Evolutionary conservation across 2,113 vertebrate genomes (phyloP).

Genomic region (Cepphus grylle): DNA sequence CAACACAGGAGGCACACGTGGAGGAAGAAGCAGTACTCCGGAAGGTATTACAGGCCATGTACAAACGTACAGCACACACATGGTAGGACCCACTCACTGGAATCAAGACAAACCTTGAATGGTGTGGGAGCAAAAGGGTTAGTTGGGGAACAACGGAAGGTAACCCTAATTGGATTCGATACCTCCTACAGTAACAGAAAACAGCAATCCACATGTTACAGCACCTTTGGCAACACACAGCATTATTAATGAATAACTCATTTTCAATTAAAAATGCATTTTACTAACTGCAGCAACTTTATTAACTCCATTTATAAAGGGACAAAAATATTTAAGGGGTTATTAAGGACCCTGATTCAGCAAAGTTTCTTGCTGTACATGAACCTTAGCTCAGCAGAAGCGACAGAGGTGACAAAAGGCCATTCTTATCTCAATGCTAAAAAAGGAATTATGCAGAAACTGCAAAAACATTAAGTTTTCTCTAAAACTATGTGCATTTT

Average conservation of each 20-base stretch:
- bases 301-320: background rate
- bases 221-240: background rate
- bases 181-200: slow-evolving; percentile 90
- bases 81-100: background rate
- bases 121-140: slow-evolving; percentile 97
- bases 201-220: slow-evolving; percentile 65
- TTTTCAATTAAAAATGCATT: background rate
- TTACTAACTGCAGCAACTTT: background rate
- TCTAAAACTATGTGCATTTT: background rate
- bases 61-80: slow-evolving; percentile 27
- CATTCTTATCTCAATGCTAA: background rate
- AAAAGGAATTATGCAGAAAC: background rate
- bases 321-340: background rate
- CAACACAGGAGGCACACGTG: background rate
- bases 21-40: background rate
- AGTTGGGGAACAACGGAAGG: slow-evolving; percentile 91
- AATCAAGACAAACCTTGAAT: slow-evolving; percentile 93
- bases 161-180: slow-evolving; percentile 88
- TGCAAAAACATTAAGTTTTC: background rate
- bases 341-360: background rate
- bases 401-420: background rate
- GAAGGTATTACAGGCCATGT: slow-evolving; percentile 33
- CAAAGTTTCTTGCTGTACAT: background rate
- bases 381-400: background rate
- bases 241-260: background rate